Evolutionary conservation across 2,888 invertebrate species (phyloP).

Genomic region (Phaedon cochleariae): DNA sequence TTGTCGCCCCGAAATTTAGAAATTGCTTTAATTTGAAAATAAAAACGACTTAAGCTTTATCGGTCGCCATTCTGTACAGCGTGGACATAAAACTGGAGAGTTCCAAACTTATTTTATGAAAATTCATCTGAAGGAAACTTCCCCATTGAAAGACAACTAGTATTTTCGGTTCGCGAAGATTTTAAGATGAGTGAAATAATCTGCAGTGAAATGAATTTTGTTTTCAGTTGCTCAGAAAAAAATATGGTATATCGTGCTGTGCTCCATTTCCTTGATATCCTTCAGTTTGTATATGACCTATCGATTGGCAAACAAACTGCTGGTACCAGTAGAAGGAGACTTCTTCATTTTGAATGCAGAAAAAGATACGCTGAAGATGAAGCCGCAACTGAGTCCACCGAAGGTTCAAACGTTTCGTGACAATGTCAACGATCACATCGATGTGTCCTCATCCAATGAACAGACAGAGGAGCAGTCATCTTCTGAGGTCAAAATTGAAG

Average conservation of each 20-base stretch:
- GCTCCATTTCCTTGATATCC: not conserved
- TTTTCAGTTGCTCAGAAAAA: conserved; percentile 13
- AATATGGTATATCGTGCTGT: conserved; percentile 13
- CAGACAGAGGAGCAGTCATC: not conserved
- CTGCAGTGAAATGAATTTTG: too few species aligned
- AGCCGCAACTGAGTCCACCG: not conserved
- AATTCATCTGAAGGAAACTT: too few species aligned
- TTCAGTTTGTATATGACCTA: not conserved
- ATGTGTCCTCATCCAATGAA: not conserved
- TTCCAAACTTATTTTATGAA: too few species aligned
- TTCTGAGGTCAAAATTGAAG: not conserved
- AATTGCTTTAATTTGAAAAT: too few species aligned
- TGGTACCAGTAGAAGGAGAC: not conserved
- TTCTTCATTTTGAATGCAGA: conserved; percentile 1
- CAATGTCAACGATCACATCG: not conserved
- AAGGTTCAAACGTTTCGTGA: not conserved
- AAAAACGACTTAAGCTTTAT: too few species aligned
- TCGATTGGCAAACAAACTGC: not conserved
- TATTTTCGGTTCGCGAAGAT: too few species aligned
- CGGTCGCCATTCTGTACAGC: too few species aligned
- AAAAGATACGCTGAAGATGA: not conserved
- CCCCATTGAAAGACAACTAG: too few species aligned
- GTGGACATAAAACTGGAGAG: too few species aligned
- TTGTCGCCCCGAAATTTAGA: too few species aligned
- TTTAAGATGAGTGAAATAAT: too few species aligned